Conservation (phyloP, 2,888 invertebrate genomes). For the Colostygia pectinataria region DNA sequence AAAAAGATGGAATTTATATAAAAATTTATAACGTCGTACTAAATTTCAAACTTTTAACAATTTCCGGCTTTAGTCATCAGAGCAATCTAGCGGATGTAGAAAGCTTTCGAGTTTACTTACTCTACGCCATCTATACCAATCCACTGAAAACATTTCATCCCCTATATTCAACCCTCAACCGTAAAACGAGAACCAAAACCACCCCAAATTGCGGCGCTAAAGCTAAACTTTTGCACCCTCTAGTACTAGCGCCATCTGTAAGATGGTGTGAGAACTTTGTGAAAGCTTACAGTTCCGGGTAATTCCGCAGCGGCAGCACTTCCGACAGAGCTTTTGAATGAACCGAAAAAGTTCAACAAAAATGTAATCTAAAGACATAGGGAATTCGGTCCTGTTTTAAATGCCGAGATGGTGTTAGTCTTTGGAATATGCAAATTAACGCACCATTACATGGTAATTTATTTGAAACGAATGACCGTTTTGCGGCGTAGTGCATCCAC, state of each 20-base stretch:
- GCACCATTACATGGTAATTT: conserved; percentile 82
- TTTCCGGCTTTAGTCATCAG: conserved; percentile 1
- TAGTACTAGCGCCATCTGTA: conserved; percentile 66
- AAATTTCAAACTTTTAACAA: too few species aligned
- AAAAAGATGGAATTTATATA: too few species aligned
- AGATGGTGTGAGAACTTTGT: conserved; percentile 63
- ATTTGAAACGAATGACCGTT: conserved; percentile 84
- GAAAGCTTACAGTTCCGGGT: conserved; percentile 65
- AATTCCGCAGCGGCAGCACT: conserved; percentile 58
- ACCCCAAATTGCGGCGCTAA: conserved; percentile 38
- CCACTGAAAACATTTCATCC: conserved; percentile 47
- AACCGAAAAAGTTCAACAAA: conserved; percentile 44
- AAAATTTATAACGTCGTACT: too few species aligned
- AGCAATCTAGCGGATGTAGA: conserved; percentile 12
- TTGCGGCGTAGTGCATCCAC: conserved; percentile 78
- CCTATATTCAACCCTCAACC: conserved; percentile 40
- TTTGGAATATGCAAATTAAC: conserved; percentile 81
- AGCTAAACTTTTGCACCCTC: conserved; percentile 42
- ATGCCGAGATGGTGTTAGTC: conserved; percentile 42
- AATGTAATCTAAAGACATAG: conserved; percentile 41
- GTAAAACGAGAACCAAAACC: conserved; percentile 42
- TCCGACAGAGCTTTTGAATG: conserved; percentile 73
- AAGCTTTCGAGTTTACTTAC: conserved; percentile 1
- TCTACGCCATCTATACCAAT: conserved; percentile 31
- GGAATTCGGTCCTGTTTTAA: conserved; percentile 54